Percentiles rank a stretch among this genome's conserved stretches.
Evolutionary conservation across 2,797 vertebrate species (phyloP).

Genomic region (Tiaroga cobitis): DNA sequence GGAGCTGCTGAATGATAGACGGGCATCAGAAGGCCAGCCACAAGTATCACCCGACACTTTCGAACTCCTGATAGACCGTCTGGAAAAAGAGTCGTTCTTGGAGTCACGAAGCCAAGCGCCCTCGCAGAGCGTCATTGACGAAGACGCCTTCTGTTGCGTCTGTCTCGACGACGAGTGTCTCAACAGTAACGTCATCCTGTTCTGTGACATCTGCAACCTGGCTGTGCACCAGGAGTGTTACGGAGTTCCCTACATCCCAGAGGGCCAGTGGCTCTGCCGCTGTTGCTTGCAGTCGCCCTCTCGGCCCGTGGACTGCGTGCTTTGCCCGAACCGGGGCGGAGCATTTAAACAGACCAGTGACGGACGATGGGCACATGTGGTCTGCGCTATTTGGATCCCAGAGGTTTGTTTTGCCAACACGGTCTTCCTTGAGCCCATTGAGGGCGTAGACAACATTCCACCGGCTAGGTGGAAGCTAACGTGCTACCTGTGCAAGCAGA

Average conservation of each 20-base stretch:
- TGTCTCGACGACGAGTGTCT: slow-evolving; percentile 90
- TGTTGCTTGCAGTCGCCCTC: slow-evolving; percentile 88
- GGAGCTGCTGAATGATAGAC: slow-evolving; percentile 85
- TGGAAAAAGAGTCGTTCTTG: slow-evolving; percentile 86
- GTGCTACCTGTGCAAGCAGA: slow-evolving; percentile 88
- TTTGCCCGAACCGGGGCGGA: slow-evolving; percentile 88
- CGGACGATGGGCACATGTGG: slow-evolving; percentile 88
- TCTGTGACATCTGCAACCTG: slow-evolving; percentile 90
- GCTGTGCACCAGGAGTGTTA: slow-evolving; percentile 92
- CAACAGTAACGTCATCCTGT: slow-evolving; percentile 90
- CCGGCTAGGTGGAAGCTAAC: slow-evolving; percentile 87
- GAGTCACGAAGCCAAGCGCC: slow-evolving; percentile 81
- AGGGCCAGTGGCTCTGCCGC: slow-evolving; percentile 90
- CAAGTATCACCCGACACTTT: slow-evolving; percentile 82
- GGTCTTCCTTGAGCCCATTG: slow-evolving; percentile 88
- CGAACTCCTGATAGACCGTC: slow-evolving; percentile 83
- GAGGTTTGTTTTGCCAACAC: slow-evolving; percentile 91
- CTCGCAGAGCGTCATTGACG: slow-evolving; percentile 82
- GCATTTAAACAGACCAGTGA: slow-evolving; percentile 91
- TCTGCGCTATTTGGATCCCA: slow-evolving; percentile 91
- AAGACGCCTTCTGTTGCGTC: slow-evolving; percentile 88
- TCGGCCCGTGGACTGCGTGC: slow-evolving; percentile 85
- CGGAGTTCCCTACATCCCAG: slow-evolving; percentile 87
- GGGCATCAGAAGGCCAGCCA: slow-evolving; percentile 78
- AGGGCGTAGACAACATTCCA: slow-evolving; percentile 86